A percentile compares a stretch with the other conserved stretches of the same genome.
These are phyloP conservation scores for Phrynosoma platyrhinos DNA, from an alignment of 2,113 vertebrate genomes.

Conservation along the genomic window DNA sequence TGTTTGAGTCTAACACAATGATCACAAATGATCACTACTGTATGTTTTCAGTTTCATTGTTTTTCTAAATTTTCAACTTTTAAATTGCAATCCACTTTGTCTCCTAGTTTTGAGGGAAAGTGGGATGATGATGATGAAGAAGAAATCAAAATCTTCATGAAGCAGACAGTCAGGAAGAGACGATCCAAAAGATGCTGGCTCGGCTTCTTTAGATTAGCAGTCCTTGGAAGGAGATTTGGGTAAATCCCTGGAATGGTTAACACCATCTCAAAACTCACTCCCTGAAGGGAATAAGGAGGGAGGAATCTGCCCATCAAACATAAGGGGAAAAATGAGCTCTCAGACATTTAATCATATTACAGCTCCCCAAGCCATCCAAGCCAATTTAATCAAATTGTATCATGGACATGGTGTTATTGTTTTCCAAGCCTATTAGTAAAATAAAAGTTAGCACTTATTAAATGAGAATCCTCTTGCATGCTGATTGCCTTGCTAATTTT, in stretches of 20 bases:
- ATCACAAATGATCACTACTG: too few relatives aligned
- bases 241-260: conserved; percentile 55
- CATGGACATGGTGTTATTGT: conserved; percentile 64
- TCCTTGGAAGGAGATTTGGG: background rate
- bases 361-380: conserved; percentile 64
- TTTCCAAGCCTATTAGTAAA: conserved; percentile 74
- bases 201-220: background rate
- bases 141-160: background rate
- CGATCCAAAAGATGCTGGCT: background rate
- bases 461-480: conserved; percentile 61
- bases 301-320: conserved; percentile 50
- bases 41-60: too few relatives aligned
- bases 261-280: conserved; percentile 46
- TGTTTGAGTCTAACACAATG: too few relatives aligned
- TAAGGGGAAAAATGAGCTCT: conserved; percentile 58
- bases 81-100: too few relatives aligned
- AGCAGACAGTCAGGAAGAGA: background rate
- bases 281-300: conserved; percentile 43
- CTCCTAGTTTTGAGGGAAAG: too few relatives aligned
- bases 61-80: too few relatives aligned
- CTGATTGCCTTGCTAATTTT: conserved; percentile 70
- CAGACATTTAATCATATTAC: conserved; percentile 65
- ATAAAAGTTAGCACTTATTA: conserved; percentile 75
- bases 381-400: conserved; percentile 71
- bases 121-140: background rate